Evolutionary conservation across 2,113 vertebrate genomes (phyloP).

Genomic region (Callocephalon fimbriatum): DNA sequence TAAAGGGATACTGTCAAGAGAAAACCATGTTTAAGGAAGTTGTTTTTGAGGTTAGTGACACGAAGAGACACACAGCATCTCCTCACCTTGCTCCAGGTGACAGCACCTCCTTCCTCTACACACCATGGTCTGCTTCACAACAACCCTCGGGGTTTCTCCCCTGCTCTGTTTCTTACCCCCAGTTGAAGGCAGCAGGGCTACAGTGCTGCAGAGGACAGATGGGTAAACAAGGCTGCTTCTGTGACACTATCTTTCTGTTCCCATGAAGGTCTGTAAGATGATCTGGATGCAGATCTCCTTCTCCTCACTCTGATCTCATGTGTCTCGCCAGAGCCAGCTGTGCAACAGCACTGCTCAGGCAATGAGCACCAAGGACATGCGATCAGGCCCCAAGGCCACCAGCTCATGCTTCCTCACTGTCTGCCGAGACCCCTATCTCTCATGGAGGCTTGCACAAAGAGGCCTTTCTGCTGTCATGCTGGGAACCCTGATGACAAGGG

Average conservation of each 20-base stretch:
- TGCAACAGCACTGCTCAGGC: neutral
- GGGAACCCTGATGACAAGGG: neutral
- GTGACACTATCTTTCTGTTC: neutral
- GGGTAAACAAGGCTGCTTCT: neutral
- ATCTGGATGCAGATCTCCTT: neutral
- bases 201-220: neutral
- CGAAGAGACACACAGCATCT: neutral
- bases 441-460: neutral
- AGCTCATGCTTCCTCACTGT: neutral
- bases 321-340: neutral
- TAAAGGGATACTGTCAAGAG: slow-evolving; percentile 79
- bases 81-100: neutral
- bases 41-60: slow-evolving; percentile 20
- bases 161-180: neutral
- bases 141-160: accelerated
- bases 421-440: accelerated
- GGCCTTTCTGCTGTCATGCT: neutral
- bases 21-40: slow-evolving; percentile 71
- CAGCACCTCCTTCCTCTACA: neutral
- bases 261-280: neutral
- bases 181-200: neutral
- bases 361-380: neutral
- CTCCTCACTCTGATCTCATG: neutral
- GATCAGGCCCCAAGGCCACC: neutral
- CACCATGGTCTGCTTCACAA: neutral